Evolutionary conservation across 1,140 invertebrate genomes (phyloP).

Genomic region (Heliconius eleuchia): DNA sequence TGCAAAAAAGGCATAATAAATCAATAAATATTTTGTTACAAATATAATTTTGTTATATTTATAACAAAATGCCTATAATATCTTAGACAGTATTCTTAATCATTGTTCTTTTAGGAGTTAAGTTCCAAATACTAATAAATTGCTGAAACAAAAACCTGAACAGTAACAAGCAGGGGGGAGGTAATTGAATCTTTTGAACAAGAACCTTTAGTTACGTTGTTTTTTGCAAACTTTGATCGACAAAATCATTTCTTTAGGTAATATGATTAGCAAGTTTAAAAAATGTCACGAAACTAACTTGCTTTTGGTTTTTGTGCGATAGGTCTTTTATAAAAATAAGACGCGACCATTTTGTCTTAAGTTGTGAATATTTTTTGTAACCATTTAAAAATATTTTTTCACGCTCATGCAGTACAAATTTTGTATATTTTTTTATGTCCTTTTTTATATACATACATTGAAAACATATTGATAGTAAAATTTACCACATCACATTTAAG

Average conservation of each 20-base stretch:
- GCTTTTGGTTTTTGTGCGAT: neutral
- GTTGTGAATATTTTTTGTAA: neutral
- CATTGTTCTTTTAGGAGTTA: neutral
- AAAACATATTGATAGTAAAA: too few species aligned
- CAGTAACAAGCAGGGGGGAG: neutral
- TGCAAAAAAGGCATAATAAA: neutral
- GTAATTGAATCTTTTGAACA: neutral
- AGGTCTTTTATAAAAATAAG: neutral
- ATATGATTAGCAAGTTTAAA: neutral
- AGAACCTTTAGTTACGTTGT: neutral
- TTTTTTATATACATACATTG: too few species aligned
- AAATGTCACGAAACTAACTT: constrained; percentile 6
- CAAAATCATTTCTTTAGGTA: neutral
- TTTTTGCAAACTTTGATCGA: neutral
- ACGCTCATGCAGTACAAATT: too few species aligned
- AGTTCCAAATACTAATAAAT: neutral
- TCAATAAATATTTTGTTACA: too few species aligned
- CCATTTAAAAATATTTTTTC: too few species aligned
- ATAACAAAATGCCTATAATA: too few species aligned
- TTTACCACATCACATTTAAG: too few species aligned
- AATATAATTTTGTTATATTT: too few species aligned
- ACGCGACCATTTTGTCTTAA: neutral
- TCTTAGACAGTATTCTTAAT: neutral
- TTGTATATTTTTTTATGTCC: too few species aligned
- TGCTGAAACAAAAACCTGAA: neutral